Evolutionary conservation across 2,888 invertebrate species (phyloP), one percentile per base, ranked within the genome.

Genomic region (Lepas anatifera): DNA sequence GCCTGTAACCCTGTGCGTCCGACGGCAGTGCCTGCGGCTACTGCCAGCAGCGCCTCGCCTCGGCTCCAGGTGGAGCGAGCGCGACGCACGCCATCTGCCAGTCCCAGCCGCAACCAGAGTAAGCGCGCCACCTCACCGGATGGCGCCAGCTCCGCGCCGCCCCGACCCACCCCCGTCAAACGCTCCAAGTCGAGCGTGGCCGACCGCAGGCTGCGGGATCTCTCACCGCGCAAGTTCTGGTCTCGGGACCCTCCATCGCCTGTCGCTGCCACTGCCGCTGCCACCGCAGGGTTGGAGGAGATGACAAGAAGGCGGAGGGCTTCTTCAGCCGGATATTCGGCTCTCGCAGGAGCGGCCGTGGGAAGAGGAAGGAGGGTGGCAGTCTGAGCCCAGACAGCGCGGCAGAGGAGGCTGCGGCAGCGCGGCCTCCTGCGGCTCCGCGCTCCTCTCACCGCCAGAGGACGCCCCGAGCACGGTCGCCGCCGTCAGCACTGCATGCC

Each of bases 131-230:
- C 3, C 32, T 58, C 58, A 18, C 58, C 58, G 18, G 58, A 58
- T 27, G 52, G 52, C 32, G 32, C 32, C 18, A 18, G 18, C 6
- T 16, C 32, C 32, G 58, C 32, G 18, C 6, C 32, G 29, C n/a
- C n/a, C n/a, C 58, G 58, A 18, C 32, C 58, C 32, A 18, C 58
- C 0, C 58, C 16, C 18, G 32, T 58, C 32, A 29, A 58, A 18
- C 58, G 58, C 58, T 58, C 58, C 58, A 58, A 58, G 58, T 58
- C 58, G 58, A 58, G 58, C 58, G 58, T 58, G 32, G 58, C 58
- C 8, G 58, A 58, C 18, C 29, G 58, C 13, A 29, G 58, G 10
- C 7, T 58, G 29, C 29, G 58, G 2, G 58, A 58, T 32, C 10
- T 58, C 16, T 58, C 58, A 32, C 58, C 29, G 58, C 58, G 58